These are phyloP conservation scores for Pollenia angustigena DNA, from an alignment of 2,888 invertebrate genomes.

Conservation along the genomic window DNA sequence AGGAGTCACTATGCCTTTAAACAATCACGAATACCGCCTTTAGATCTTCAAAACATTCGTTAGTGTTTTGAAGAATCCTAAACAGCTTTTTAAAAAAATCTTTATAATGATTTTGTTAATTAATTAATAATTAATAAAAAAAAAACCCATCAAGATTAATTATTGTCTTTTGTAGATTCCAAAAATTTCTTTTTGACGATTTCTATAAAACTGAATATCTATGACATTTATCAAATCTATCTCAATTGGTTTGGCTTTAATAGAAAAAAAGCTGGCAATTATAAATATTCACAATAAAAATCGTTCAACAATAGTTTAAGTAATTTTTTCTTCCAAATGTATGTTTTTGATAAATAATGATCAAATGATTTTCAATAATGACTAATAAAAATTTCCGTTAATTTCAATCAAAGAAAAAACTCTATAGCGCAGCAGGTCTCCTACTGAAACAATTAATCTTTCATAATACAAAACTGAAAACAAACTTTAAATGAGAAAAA, in stretches of 20 bases:
- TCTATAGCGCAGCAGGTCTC: constrained; percentile 57
- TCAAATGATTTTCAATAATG: constrained; percentile 63
- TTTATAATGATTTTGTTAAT: no score
- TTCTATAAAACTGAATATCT: neutral
- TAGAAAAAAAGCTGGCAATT: neutral
- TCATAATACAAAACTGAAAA: constrained; percentile 27
- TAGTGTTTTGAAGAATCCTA: no score
- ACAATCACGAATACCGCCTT: no score
- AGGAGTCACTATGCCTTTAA: no score
- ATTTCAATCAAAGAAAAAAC: constrained; percentile 67
- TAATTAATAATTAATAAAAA: neutral
- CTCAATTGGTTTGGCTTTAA: neutral
- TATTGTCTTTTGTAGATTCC: neutral
- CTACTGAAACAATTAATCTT: constrained; percentile 71
- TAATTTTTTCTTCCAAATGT: constrained; percentile 5
- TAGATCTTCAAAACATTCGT: no score
- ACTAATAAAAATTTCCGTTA: constrained; percentile 70
- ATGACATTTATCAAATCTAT: neutral
- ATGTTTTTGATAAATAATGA: constrained; percentile 39
- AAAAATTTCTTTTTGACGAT: neutral
- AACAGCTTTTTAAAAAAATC: no score
- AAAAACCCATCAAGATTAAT: neutral
- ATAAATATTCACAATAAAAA: constrained; percentile 48
- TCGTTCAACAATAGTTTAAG: constrained; percentile 25
- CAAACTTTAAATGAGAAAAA: neutral